Evolutionary conservation across 1,140 invertebrate genomes (phyloP).

Genomic region (Diorhabda elongata): DNA sequence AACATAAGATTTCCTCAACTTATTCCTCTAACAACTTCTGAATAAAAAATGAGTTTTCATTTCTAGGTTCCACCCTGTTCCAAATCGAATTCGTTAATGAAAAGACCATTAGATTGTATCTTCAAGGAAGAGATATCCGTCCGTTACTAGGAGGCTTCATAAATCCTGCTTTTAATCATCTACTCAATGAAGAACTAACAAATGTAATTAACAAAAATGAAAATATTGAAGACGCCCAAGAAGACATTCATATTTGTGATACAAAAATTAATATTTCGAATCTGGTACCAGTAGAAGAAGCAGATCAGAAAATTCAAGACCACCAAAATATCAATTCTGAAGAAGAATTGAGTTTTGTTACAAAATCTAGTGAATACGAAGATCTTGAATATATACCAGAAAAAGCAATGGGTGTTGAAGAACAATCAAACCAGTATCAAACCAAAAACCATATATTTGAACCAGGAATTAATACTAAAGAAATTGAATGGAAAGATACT

Average conservation of each 20-base stretch:
- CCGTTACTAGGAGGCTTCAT: constrained; percentile 29
- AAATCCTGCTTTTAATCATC: constrained; percentile 17
- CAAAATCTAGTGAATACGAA: too few relatives aligned
- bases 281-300: neutral
- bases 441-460: too few relatives aligned
- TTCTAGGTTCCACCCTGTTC: constrained; percentile 31
- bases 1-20: too few relatives aligned
- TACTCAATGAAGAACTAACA: neutral
- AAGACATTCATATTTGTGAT: constrained; percentile 17
- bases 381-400: too few relatives aligned
- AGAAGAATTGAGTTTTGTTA: neutral
- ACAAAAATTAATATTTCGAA: neutral
- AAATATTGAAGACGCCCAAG: constrained; percentile 3
- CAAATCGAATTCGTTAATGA: constrained; percentile 36
- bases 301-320: constrained; percentile 1
- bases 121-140: constrained; percentile 35
- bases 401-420: too few relatives aligned
- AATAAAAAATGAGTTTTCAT: constrained; percentile 1
- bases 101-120: constrained; percentile 33
- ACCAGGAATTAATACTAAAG: too few relatives aligned
- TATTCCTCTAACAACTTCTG: too few relatives aligned
- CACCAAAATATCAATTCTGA: neutral
- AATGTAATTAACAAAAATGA: neutral
- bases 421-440: too few relatives aligned
- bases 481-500: too few relatives aligned